These are phyloP conservation scores for Diabrotica virgifera DNA, from an alignment of 1,140 invertebrate species.

Conservation along the genomic window DNA sequence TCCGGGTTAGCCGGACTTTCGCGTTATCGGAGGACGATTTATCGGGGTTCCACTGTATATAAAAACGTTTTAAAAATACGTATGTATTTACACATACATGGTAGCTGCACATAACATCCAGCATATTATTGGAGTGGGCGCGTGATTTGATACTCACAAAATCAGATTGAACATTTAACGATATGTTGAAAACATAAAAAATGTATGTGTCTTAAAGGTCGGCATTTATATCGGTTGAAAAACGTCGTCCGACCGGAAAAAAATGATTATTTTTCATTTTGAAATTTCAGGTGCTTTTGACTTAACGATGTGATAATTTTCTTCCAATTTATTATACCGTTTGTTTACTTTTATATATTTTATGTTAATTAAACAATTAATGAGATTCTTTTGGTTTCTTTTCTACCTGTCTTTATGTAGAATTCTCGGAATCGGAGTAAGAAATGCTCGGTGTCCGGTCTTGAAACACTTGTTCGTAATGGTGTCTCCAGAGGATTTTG, in stretches of 20 bases:
- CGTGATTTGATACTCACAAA: too few species aligned
- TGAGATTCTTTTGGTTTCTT: constrained; percentile 27
- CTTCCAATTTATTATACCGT: constrained; percentile 30
- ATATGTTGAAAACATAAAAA: constrained; percentile 1
- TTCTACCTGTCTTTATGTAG: constrained; percentile 31
- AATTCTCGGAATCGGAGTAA: constrained; percentile 30
- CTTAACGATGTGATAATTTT: constrained; percentile 33
- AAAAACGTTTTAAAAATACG: too few species aligned
- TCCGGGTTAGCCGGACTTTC: too few species aligned
- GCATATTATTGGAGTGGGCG: too few species aligned
- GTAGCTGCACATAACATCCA: too few species aligned
- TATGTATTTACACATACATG: too few species aligned
- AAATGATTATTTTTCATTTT: constrained; percentile 26
- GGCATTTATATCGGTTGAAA: background rate
- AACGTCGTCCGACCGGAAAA: background rate
- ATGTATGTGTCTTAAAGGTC: background rate
- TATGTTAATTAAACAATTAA: constrained; percentile 33
- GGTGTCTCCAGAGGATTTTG: constrained; percentile 6
- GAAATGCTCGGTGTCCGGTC: constrained; percentile 22
- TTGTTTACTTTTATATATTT: constrained; percentile 27
- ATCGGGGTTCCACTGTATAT: too few species aligned
- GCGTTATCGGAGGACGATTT: too few species aligned
- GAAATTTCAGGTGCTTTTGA: constrained; percentile 27
- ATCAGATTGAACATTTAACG: background rate
- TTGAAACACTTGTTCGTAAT: constrained; percentile 6